phyloP scores from a whole-genome alignment of 2,888 invertebrate genomes.

The Athalia circularis region DNA sequence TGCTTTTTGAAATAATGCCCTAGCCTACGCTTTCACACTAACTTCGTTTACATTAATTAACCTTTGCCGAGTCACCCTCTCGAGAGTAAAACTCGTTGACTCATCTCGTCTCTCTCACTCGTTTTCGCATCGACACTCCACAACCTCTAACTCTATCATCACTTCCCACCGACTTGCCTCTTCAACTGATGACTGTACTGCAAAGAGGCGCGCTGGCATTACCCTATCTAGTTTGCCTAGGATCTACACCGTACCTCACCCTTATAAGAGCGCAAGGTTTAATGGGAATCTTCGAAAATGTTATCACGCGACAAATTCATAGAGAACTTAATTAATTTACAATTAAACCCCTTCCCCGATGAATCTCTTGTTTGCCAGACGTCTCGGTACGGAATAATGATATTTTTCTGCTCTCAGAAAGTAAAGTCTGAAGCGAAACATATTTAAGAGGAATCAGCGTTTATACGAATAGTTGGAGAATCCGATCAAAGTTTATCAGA shows the following conservation, averaged over 20 bases:
- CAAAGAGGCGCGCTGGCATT: constrained; percentile 19
- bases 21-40: constrained; percentile 12
- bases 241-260: neutral
- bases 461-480: neutral
- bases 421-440: neutral
- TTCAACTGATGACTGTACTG: constrained; percentile 6
- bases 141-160: neutral
- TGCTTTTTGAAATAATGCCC: neutral
- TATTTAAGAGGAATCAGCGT: too few species aligned
- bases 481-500: neutral
- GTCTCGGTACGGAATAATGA: too few species aligned
- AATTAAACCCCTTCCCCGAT: neutral
- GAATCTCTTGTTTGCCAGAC: neutral
- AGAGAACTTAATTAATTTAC: neutral
- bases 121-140: neutral
- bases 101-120: neutral
- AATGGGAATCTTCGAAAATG: constrained; percentile 17
- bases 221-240: constrained; percentile 20
- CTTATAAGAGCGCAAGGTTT: neutral
- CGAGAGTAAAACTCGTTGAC: neutral
- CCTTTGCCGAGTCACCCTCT: neutral
- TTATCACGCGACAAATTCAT: neutral
- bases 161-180: neutral
- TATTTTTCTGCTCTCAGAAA: neutral
- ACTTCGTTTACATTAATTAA: constrained; percentile 25